These are phyloP conservation scores for Strigamia crassipes DNA, from an alignment of 2,888 invertebrate genomes.

Conservation along the genomic window DNA sequence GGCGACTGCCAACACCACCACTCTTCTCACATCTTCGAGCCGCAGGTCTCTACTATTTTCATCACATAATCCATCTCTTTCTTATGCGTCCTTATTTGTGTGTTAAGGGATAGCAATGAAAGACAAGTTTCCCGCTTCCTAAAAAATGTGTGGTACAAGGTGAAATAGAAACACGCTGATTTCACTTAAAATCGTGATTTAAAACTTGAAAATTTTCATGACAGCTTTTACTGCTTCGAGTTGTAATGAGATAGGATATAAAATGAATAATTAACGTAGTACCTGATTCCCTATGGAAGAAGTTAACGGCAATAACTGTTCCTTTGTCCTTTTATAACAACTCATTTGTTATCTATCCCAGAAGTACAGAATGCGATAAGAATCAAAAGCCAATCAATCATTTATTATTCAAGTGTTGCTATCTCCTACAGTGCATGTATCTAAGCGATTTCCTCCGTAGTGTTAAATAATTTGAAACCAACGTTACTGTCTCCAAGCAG, in stretches of 20 bases:
- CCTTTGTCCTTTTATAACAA: conserved; percentile 20
- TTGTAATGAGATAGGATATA: conserved; percentile 27
- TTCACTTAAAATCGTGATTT: conserved; percentile 29
- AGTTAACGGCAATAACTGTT: conserved; percentile 20
- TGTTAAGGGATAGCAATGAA: neutral
- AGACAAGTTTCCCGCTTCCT: neutral
- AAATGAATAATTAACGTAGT: conserved; percentile 13
- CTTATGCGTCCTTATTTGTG: neutral
- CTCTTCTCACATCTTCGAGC: conserved; percentile 22
- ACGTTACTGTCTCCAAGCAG: neutral
- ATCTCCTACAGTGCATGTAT: neutral
- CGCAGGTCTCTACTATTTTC: conserved; percentile 31
- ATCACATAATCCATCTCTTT: conserved; percentile 32
- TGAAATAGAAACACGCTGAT: neutral
- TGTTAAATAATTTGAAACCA: conserved; percentile 22
- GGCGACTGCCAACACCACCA: conserved; percentile 38
- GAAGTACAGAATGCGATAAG: neutral
- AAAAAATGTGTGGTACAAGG: neutral
- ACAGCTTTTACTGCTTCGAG: conserved; percentile 1
- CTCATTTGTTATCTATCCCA: conserved; percentile 24
- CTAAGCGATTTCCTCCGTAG: neutral
- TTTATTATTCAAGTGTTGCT: conserved; percentile 34
- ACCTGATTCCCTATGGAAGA: neutral
- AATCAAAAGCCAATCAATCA: conserved; percentile 29
- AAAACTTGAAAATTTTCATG: conserved; percentile 18